These are phyloP conservation scores for Nephotettix cincticeps DNA, from an alignment of 1,140 invertebrate species.

Conservation along the genomic window DNA sequence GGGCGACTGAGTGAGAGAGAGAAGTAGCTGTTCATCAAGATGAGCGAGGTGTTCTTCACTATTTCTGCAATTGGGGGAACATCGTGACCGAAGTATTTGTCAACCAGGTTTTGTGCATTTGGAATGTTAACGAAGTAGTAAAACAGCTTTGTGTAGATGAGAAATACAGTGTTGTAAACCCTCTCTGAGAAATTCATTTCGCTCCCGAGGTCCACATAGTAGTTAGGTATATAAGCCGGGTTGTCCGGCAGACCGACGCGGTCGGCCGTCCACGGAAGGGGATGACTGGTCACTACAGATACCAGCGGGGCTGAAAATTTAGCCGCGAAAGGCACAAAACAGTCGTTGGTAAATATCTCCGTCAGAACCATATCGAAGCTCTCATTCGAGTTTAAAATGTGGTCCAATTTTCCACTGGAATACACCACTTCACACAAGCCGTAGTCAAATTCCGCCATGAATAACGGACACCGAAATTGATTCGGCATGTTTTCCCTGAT, in stretches of 20 bases:
- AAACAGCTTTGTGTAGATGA: neutral
- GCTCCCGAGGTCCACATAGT: slow-evolving; percentile 18
- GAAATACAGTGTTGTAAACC: slow-evolving; percentile 27
- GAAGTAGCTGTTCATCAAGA: slow-evolving; percentile 40
- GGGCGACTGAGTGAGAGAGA: too few relatives aligned
- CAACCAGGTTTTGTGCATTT: slow-evolving; percentile 1
- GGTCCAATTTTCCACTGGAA: neutral
- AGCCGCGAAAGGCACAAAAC: slow-evolving; percentile 40
- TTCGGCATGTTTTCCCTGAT: too few relatives aligned
- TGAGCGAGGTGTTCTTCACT: slow-evolving; percentile 56
- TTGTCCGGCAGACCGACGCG: slow-evolving; percentile 39
- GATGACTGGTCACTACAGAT: slow-evolving; percentile 52
- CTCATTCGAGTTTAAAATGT: slow-evolving; percentile 14
- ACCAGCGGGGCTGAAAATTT: slow-evolving; percentile 53
- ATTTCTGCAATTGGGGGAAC: slow-evolving; percentile 53
- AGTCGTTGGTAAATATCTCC: slow-evolving; percentile 33
- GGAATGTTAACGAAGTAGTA: neutral
- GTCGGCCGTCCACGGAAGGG: slow-evolving; percentile 60
- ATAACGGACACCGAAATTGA: too few relatives aligned
- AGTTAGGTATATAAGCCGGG: slow-evolving; percentile 36
- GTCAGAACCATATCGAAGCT: slow-evolving; percentile 33
- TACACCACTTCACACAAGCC: neutral
- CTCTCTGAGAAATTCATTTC: slow-evolving; percentile 34
- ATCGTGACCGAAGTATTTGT: slow-evolving; percentile 29
- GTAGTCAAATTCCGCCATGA: neutral